These are phyloP conservation scores for Agonopterix heracliana DNA, from an alignment of 2,888 invertebrate genomes.

Conservation along the genomic window DNA sequence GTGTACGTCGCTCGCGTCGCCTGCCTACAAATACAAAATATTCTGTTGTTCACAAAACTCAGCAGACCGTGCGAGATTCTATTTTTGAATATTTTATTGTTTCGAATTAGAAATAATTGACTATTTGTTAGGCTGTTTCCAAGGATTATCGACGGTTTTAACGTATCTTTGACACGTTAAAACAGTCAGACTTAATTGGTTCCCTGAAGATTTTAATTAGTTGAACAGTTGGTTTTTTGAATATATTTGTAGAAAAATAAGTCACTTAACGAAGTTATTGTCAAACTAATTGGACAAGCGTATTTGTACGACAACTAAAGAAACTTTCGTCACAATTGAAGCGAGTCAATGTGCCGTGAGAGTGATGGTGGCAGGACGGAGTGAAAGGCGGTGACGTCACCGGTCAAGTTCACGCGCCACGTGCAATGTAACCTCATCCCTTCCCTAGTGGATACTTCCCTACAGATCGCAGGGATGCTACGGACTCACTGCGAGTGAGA, in stretches of 20 bases:
- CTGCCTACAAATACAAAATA: conserved; percentile 1
- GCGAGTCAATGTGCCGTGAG: too few relatives aligned
- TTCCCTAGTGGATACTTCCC: too few relatives aligned
- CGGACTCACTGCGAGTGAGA: too few relatives aligned
- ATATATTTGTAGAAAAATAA: neutral
- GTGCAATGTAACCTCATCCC: conserved; percentile 7
- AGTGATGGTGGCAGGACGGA: too few relatives aligned
- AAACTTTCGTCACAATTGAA: too few relatives aligned
- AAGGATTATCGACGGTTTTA: neutral
- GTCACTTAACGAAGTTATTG: too few relatives aligned
- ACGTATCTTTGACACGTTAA: neutral
- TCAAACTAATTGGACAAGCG: too few relatives aligned
- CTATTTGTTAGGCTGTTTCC: neutral
- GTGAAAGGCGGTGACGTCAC: conserved; percentile 18
- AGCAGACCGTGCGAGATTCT: conserved; percentile 6
- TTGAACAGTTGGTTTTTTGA: too few relatives aligned
- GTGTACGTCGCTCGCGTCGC: neutral
- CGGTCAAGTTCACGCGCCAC: conserved; percentile 40
- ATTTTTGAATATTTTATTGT: conserved; percentile 10
- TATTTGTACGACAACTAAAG: too few relatives aligned
- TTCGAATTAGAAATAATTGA: neutral
- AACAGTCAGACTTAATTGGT: too few relatives aligned
- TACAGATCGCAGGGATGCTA: too few relatives aligned
- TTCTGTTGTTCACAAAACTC: conserved; percentile 2
- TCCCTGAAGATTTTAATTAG: too few relatives aligned